A percentile compares a stretch with the other conserved stretches of the same genome.
phyloP scores from a whole-genome alignment of 2,888 invertebrate genomes.

The Drosophila maculinotata region DNA sequence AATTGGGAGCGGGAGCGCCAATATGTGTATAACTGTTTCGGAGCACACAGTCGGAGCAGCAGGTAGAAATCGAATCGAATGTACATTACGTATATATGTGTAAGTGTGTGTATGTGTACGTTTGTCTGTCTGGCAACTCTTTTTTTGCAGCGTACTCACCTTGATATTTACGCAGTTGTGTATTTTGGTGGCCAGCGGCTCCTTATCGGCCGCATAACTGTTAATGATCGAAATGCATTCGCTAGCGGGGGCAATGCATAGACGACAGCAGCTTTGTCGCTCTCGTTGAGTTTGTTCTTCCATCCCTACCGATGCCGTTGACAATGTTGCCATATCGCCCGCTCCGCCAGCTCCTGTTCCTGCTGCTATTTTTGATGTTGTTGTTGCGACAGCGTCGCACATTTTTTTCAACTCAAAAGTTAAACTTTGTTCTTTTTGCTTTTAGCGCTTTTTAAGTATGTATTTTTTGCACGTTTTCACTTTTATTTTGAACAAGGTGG shows the following conservation, averaged over 20 bases:
- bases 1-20: too few relatives aligned
- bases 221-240: conserved; percentile 85
- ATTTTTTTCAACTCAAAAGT: conserved; percentile 54
- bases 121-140: conserved; percentile 10
- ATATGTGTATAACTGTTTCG: conserved; percentile 56
- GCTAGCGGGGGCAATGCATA: conserved; percentile 85
- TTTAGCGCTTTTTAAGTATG: conserved; percentile 22
- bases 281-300: conserved; percentile 59
- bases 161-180: conserved; percentile 85
- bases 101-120: background rate
- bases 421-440: too few relatives aligned
- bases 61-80: conserved; percentile 40
- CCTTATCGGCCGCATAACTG: conserved; percentile 85
- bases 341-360: conserved; percentile 15
- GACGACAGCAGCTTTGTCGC: conserved; percentile 85
- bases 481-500: conserved; percentile 71
- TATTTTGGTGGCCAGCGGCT: conserved; percentile 84
- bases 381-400: conserved; percentile 64
- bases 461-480: conserved; percentile 74
- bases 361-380: conserved; percentile 20
- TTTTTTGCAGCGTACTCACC: conserved; percentile 81
- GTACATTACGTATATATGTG: conserved; percentile 38
- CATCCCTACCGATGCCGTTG: too few relatives aligned
- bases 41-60: conserved; percentile 22
- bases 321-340: conserved; percentile 21